phyloP scores from a whole-genome alignment of 2,888 invertebrate genomes.

The Tinea trinotella region DNA sequence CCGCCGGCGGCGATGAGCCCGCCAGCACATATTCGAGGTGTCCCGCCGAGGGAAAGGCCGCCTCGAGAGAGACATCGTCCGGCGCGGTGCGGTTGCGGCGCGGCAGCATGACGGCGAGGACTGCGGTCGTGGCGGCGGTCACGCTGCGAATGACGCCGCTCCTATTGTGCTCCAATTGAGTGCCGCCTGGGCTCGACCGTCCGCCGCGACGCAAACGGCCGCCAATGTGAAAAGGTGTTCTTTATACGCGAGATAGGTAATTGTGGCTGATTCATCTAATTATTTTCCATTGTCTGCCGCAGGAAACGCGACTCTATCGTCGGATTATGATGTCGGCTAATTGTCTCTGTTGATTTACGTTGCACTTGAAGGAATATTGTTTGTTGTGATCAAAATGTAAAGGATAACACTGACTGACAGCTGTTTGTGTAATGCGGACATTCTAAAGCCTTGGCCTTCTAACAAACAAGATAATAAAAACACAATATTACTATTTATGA shows the following conservation, averaged over 20 bases:
- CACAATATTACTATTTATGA: too few species aligned
- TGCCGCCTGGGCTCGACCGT: slow-evolving; percentile 25
- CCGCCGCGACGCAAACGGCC: not conserved
- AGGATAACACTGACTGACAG: not conserved
- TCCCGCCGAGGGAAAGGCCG: not conserved
- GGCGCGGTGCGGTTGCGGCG: slow-evolving; percentile 30
- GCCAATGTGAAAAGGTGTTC: slow-evolving; percentile 11
- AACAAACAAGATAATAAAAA: too few species aligned
- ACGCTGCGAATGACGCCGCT: slow-evolving; percentile 22
- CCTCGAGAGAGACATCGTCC: slow-evolving; percentile 35
- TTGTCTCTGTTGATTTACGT: slow-evolving; percentile 6
- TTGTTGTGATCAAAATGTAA: not conserved
- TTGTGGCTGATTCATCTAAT: slow-evolving; percentile 7
- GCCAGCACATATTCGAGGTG: slow-evolving; percentile 78
- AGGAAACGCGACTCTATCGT: not conserved
- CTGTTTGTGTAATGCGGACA: not conserved
- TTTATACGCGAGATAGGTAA: not conserved
- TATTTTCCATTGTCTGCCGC: slow-evolving; percentile 1
- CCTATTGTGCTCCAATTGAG: slow-evolving; percentile 49
- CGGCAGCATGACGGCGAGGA: slow-evolving; percentile 18
- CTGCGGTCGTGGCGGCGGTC: slow-evolving; percentile 31
- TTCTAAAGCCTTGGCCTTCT: not conserved
- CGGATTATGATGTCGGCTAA: slow-evolving; percentile 4
- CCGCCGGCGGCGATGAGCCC: slow-evolving; percentile 84
- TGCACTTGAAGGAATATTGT: slow-evolving; percentile 1